A percentile compares a stretch with the other conserved stretches of the same genome.
These are phyloP conservation scores for Microctenopoma stevenorrisi DNA, from an alignment of 2,797 vertebrate genomes.

Conservation along the genomic window DNA sequence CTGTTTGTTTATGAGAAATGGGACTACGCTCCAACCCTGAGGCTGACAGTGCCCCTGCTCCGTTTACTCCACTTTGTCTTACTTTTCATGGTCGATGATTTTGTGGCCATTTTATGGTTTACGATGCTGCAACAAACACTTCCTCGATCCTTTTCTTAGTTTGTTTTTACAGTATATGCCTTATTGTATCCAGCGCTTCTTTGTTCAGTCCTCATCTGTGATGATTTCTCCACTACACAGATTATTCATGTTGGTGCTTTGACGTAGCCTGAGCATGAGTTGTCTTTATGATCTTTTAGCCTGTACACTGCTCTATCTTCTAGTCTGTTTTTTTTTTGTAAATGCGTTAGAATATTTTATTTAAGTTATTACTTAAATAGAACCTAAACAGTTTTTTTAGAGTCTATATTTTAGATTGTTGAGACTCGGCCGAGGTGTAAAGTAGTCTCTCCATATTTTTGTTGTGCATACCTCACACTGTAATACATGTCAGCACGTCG, in stretches of 20 bases:
- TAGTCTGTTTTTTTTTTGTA: background rate
- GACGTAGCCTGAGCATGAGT: background rate
- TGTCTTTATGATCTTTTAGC: background rate
- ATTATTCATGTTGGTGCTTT: background rate
- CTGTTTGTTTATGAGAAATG: slow-evolving; percentile 45
- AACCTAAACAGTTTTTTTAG: background rate
- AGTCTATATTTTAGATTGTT: background rate
- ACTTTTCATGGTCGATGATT: slow-evolving; percentile 7
- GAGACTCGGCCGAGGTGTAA: too few relatives aligned
- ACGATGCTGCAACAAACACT: background rate
- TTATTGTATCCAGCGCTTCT: background rate
- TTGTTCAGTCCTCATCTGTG: background rate
- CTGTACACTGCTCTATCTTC: background rate
- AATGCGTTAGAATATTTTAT: background rate
- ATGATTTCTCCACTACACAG: background rate
- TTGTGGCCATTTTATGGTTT: background rate
- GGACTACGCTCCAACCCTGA: slow-evolving; percentile 20
- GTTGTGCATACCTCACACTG: too few relatives aligned
- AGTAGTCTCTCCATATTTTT: too few relatives aligned
- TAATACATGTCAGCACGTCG: too few relatives aligned
- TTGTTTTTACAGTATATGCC: background rate
- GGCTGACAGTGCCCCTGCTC: slow-evolving; percentile 7
- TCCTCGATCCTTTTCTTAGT: background rate
- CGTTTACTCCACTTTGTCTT: slow-evolving; percentile 5
- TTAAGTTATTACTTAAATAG: background rate